These are phyloP conservation scores for Serripes groenlandicus DNA, from an alignment of 2,888 invertebrate genomes.

Conservation along the genomic window DNA sequence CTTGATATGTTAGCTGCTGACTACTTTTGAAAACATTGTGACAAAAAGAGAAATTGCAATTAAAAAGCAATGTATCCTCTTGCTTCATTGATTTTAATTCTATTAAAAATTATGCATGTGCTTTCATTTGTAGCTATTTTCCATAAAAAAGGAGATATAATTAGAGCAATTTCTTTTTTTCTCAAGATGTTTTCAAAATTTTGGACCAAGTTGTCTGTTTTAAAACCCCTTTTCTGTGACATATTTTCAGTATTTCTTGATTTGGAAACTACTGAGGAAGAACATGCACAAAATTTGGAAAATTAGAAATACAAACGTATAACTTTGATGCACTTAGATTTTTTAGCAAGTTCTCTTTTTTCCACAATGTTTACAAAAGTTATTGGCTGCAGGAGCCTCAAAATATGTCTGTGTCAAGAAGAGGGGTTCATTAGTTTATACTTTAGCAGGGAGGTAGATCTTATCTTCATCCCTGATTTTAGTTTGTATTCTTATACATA, in stretches of 20 bases:
- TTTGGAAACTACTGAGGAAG: background rate
- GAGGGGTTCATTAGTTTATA: too few relatives aligned
- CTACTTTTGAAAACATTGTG: background rate
- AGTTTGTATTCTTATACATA: too few relatives aligned
- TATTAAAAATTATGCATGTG: background rate
- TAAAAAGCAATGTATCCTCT: background rate
- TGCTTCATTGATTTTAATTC: background rate
- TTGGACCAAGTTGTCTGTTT: background rate
- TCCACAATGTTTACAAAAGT: conserved; percentile 4
- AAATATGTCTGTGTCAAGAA: too few relatives aligned
- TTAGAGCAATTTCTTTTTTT: background rate
- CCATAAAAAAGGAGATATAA: background rate
- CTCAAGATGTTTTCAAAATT: background rate
- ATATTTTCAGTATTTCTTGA: background rate
- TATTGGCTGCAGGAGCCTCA: background rate
- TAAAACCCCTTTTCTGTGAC: background rate
- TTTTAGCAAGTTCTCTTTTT: background rate
- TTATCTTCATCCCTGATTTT: too few relatives aligned
- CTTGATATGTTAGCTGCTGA: background rate
- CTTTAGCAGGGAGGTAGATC: too few relatives aligned
- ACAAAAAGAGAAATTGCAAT: background rate
- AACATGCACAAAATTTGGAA: too few relatives aligned
- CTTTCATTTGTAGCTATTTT: background rate
- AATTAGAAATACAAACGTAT: background rate
- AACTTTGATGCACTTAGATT: background rate